phyloP scores from a whole-genome alignment of 2,113 vertebrate genomes.

The Neopipo cinnamomea region DNA sequence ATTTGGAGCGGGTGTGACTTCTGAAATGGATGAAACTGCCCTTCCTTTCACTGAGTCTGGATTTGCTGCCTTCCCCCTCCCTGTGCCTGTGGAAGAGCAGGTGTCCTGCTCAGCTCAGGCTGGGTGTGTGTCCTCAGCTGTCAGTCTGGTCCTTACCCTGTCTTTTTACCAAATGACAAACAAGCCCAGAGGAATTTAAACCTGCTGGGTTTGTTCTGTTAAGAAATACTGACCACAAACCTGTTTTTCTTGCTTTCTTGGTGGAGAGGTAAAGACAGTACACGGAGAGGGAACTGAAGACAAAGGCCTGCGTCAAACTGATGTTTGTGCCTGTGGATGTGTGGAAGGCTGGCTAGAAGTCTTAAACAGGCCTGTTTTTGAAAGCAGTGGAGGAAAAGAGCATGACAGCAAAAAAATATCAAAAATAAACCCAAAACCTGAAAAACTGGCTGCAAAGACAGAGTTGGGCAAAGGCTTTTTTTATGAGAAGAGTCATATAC shows the following conservation, averaged over 20 bases:
- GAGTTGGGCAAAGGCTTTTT: neutral
- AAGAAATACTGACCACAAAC: constrained; percentile 31
- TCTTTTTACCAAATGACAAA: constrained; percentile 36
- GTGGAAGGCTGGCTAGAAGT: neutral
- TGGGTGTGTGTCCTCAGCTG: neutral
- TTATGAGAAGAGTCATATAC: neutral
- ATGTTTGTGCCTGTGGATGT: neutral
- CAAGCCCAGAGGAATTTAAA: constrained; percentile 33
- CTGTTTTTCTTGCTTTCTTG: constrained; percentile 50
- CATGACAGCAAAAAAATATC: neutral
- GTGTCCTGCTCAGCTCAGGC: neutral
- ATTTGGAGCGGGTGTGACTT: neutral
- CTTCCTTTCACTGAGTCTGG: neutral
- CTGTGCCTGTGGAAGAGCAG: neutral
- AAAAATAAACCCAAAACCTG: constrained; percentile 21
- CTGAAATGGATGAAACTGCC: neutral
- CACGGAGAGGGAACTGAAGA: neutral
- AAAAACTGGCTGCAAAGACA: neutral
- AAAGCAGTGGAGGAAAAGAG: neutral
- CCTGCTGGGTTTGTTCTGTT: neutral
- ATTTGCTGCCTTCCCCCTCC: neutral
- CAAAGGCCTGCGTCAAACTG: neutral
- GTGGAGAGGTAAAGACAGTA: neutral
- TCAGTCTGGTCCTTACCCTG: neutral
- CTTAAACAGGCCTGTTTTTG: neutral